These are phyloP conservation scores for Drosophila virilis DNA, from an alignment of 1,140 invertebrate species.

Conservation along the genomic window DNA sequence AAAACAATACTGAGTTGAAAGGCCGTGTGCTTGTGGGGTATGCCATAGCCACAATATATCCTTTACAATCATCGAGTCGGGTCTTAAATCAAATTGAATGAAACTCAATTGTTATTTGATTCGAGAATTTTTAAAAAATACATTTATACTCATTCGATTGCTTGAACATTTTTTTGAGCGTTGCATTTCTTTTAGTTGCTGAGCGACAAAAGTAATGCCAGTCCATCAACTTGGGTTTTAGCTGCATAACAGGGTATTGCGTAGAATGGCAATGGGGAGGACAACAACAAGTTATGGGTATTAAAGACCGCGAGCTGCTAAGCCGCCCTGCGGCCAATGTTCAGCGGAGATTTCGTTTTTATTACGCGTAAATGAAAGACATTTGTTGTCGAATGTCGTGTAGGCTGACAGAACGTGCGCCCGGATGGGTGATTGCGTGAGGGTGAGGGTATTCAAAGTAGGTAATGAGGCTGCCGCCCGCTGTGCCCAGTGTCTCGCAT, in stretches of 20 bases:
- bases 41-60: background rate
- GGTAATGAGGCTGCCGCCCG: constrained; percentile 18
- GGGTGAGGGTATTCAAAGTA: constrained; percentile 5
- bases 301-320: constrained; percentile 37
- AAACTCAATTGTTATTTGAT: too few relatives aligned
- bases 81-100: too few relatives aligned
- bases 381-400: constrained; percentile 60
- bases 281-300: constrained; percentile 49
- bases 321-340: constrained; percentile 60
- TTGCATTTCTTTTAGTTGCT: too few relatives aligned
- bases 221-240: too few relatives aligned
- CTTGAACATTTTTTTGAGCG: too few relatives aligned
- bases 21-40: background rate
- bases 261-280: background rate
- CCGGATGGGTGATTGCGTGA: background rate
- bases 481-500: constrained; percentile 11
- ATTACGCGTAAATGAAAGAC: constrained; percentile 75
- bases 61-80: background rate
- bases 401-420: background rate
- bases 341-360: constrained; percentile 65
- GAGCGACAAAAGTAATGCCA: too few relatives aligned
- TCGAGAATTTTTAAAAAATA: too few relatives aligned
- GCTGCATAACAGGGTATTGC: constrained; percentile 16
- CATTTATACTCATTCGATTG: too few relatives aligned
- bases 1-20: background rate